Conservation (phyloP, 2,888 invertebrate species). For the Metallyticus violacea region DNA sequence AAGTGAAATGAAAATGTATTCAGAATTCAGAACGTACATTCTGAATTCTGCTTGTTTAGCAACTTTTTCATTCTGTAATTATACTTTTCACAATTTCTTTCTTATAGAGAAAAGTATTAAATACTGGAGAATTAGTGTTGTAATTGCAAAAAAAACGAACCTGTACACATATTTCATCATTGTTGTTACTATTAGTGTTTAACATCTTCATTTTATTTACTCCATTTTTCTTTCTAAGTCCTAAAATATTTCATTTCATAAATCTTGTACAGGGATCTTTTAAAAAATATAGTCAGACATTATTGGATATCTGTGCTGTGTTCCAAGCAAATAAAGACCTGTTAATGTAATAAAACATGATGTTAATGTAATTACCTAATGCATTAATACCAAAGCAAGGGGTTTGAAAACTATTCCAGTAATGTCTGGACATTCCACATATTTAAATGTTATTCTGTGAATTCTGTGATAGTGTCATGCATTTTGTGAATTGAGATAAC, state of each 20-base stretch:
- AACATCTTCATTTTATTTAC: background rate
- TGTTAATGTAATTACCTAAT: background rate
- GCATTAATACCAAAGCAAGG: background rate
- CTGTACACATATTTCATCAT: background rate
- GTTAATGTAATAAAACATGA: background rate
- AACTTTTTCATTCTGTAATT: background rate
- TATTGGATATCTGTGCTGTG: background rate
- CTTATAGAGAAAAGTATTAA: background rate
- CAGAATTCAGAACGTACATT: background rate
- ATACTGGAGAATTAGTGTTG: background rate
- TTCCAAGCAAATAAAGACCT: background rate
- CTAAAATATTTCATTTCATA: background rate
- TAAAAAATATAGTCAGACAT: background rate
- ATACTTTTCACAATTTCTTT: background rate
- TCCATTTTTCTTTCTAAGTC: background rate
- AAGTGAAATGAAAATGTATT: background rate
- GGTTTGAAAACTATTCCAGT: background rate
- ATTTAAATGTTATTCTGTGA: background rate
- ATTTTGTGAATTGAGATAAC: background rate
- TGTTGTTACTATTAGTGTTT: background rate
- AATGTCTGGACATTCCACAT: background rate
- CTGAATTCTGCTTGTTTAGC: background rate
- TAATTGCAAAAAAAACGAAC: background rate
- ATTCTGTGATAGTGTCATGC: background rate
- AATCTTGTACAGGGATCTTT: background rate